Conservation (phyloP, 2,113 vertebrate species). For the Takifugu bimaculatus region DNA sequence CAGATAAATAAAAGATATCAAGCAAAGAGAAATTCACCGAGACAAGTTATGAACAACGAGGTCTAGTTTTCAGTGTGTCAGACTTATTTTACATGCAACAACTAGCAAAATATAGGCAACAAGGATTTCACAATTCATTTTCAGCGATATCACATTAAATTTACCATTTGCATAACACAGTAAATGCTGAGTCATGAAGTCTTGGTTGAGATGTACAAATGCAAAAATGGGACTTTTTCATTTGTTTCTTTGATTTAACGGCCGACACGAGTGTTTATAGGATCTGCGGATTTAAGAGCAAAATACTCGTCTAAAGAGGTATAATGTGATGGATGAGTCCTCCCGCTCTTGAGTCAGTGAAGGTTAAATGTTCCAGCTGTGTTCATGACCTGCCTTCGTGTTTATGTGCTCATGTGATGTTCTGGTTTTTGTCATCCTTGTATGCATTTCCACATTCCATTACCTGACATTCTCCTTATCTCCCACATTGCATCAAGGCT, state of each 20-base stretch:
- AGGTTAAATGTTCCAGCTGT: conserved; percentile 13
- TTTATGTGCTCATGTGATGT: neutral
- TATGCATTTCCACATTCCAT: neutral
- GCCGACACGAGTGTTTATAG: no score
- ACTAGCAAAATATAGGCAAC: neutral
- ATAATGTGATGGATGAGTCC: neutral
- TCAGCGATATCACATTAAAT: no score
- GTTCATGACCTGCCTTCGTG: neutral
- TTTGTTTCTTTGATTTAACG: no score
- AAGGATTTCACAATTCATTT: no score
- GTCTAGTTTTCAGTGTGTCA: neutral
- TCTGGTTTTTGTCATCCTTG: neutral
- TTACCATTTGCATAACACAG: no score
- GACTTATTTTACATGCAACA: neutral
- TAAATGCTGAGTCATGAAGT: no score
- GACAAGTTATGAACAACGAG: neutral
- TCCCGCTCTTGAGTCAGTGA: neutral
- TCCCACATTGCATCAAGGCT: no score
- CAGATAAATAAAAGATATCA: neutral
- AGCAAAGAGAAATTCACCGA: neutral
- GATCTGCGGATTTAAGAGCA: neutral
- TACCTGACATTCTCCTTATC: no score
- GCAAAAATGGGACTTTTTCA: no score
- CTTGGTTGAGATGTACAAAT: no score
- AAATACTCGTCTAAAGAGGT: neutral